Evolutionary conservation across 2,888 invertebrate genomes (phyloP).

Genomic region (Andrena trimmerana): DNA sequence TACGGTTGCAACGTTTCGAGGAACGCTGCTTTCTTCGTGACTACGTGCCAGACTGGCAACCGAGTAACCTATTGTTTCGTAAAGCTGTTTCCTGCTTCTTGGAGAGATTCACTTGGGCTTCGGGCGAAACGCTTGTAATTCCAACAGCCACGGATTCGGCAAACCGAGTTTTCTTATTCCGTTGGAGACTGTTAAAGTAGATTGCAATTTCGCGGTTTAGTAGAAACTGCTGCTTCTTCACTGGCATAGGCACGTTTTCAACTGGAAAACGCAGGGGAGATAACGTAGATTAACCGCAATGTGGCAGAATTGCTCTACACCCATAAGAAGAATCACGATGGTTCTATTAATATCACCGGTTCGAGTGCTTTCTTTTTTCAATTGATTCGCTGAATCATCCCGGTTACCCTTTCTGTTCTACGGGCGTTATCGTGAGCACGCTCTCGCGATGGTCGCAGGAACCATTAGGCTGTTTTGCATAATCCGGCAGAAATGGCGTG

Average conservation of each 20-base stretch:
- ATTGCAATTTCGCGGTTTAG: not conserved
- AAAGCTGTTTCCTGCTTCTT: not conserved
- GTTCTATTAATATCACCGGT: not conserved
- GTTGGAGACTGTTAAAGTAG: not conserved
- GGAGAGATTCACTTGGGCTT: not conserved
- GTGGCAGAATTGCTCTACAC: not conserved
- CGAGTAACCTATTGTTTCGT: conserved; percentile 25
- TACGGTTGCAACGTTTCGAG: conserved; percentile 30
- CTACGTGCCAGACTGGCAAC: not conserved
- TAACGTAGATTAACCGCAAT: too few relatives aligned
- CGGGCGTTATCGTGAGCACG: conserved; percentile 14
- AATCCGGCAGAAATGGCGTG: conserved; percentile 55
- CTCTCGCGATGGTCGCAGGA: conserved; percentile 10
- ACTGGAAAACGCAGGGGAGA: too few relatives aligned
- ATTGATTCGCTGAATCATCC: not conserved
- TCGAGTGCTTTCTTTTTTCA: not conserved
- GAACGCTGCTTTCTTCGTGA: conserved; percentile 20
- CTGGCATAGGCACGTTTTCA: too few relatives aligned
- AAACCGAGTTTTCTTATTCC: not conserved
- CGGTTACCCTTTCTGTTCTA: not conserved
- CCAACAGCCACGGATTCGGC: not conserved
- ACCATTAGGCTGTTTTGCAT: conserved; percentile 62
- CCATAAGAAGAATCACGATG: not conserved
- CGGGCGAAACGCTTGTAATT: not conserved
- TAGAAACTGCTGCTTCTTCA: too few relatives aligned